Conservation (phyloP, 2,888 invertebrate genomes). For the Cerastis rubricosa region DNA sequence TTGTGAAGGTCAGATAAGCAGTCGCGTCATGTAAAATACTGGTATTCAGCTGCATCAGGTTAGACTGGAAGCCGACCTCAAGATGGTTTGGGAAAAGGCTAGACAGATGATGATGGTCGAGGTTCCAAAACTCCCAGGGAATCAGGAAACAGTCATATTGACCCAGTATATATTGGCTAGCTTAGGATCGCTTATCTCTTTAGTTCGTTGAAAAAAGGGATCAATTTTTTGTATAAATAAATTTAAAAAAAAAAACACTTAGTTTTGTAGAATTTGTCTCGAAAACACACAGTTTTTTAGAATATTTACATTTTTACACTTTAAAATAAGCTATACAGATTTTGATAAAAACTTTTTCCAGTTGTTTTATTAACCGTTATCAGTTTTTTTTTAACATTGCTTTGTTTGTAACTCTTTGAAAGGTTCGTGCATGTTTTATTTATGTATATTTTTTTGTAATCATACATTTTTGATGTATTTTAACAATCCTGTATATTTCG, state of each 20-base stretch:
- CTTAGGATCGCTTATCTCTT: neutral
- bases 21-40: no score
- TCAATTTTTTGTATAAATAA: slow-evolving; percentile 55
- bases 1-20: no score
- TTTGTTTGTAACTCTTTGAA: slow-evolving; percentile 10
- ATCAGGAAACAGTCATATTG: neutral
- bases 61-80: no score
- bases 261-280: slow-evolving; percentile 41
- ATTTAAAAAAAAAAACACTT: slow-evolving; percentile 4
- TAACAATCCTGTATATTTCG: neutral
- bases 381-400: neutral
- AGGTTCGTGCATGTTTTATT: slow-evolving; percentile 47
- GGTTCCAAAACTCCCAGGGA: no score
- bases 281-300: slow-evolving; percentile 43
- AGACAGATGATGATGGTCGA: no score
- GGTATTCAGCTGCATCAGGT: no score
- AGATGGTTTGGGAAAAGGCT: no score
- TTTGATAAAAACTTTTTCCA: slow-evolving; percentile 60
- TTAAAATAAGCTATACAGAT: slow-evolving; percentile 41
- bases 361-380: slow-evolving; percentile 16
- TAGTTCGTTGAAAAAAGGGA: slow-evolving; percentile 37
- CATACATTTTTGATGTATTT: neutral
- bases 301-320: slow-evolving; percentile 54
- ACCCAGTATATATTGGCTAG: neutral
- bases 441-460: neutral